Evolutionary conservation across 2,888 invertebrate genomes (phyloP), one percentile per base, ranked within the genome.

Genomic region (Hirtodrosophila confusa): DNA sequence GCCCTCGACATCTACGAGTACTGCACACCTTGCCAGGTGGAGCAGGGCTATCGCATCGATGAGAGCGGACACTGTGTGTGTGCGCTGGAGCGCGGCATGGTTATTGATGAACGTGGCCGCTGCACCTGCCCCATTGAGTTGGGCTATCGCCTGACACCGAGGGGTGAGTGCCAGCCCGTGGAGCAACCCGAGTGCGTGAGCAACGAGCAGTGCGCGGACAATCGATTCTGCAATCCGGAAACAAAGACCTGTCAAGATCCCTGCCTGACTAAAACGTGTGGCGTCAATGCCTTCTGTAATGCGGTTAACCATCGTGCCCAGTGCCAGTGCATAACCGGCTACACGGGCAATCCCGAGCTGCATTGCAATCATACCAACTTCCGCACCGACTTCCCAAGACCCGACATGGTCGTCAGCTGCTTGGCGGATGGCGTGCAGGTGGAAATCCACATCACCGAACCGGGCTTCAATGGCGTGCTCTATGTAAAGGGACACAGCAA

Each of bases 401-500:
- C 97, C 5, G 96, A 96, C 62, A 96, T 97, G 95, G 93, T 94
- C 66, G 98, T 98, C 11, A 96, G 96, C 86, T 98, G 98, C 91
- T 92, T 97, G 72, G 97, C 97, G 10, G 97, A 98, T 89, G 98
- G 98, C 36, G 97, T 98, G 7, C 95, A 96, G 90, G 97, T 98
- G 0, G 94, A 95, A 87, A 95, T 97, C 45, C 94, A 95, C 85
- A 95, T 96, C 33, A 93, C 93, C 23, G 94, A 95, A 80, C 90
- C 90, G 1, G 95, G 95, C 62, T 98, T 97, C 90, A 96, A 97
- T 85, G 98, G 98, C 11, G 96, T 98, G 0, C 92, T 98, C 2
- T 98, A 98, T 88, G 98, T 98, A 0, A 98, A 98, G 92, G 97
- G 98, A 33, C 97, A 97, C 92, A 97, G 97, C 90, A 97, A 98